Percentiles rank a stretch among this genome's conserved stretches.
These are phyloP conservation scores for Pachypanchax playfairii DNA, from an alignment of 2,113 vertebrate genomes.

Conservation along the genomic window DNA sequence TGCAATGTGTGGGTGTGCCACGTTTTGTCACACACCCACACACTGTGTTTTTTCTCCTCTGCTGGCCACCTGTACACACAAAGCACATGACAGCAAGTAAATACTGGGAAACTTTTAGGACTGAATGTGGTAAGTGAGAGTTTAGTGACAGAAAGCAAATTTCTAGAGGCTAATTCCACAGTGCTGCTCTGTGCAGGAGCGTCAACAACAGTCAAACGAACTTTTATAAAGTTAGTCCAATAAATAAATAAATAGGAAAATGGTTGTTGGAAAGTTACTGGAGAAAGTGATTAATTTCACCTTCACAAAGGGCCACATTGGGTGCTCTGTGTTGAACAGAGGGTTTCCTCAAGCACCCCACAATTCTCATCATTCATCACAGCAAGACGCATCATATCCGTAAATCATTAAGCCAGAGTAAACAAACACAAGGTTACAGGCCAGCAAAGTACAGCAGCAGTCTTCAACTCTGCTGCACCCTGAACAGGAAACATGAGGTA, in stretches of 20 bases:
- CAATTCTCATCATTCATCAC: slow-evolving; percentile 35
- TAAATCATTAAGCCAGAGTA: slow-evolving; percentile 55
- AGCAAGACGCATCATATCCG: slow-evolving; percentile 36
- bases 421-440: slow-evolving; percentile 38
- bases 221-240: neutral
- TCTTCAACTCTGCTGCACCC: slow-evolving; percentile 6
- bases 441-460: slow-evolving; percentile 6
- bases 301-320: too few relatives aligned
- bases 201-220: too few relatives aligned
- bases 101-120: slow-evolving; percentile 8
- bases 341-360: slow-evolving; percentile 4
- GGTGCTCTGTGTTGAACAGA: neutral
- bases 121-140: slow-evolving; percentile 24
- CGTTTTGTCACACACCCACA: neutral
- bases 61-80: slow-evolving; percentile 25
- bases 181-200: neutral
- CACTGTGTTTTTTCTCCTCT: slow-evolving; percentile 8
- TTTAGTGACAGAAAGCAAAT: slow-evolving; percentile 1
- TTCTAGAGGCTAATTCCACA: too few relatives aligned
- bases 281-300: too few relatives aligned
- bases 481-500: neutral
- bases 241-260: neutral
- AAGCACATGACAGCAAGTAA: slow-evolving; percentile 16
- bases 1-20: slow-evolving; percentile 1
- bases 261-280: too few relatives aligned